Conservation (phyloP, 2,113 vertebrate species). For the Manacus vitellinus region DNA sequence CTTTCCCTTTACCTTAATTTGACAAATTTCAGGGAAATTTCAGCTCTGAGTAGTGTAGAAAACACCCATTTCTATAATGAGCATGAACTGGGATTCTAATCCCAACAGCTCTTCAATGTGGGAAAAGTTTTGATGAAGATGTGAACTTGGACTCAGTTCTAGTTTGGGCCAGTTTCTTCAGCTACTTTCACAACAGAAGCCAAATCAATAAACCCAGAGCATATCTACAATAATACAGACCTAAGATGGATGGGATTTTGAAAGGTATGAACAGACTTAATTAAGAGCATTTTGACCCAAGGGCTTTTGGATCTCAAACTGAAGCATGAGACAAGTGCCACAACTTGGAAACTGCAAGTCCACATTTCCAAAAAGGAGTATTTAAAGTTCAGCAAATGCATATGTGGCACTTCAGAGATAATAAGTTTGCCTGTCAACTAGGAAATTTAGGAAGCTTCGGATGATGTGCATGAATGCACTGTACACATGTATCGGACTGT, state of each 20-base stretch:
- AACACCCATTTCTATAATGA: neutral
- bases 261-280: neutral
- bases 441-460: neutral
- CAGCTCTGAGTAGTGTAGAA: neutral
- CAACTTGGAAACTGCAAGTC: neutral
- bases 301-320: neutral
- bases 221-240: neutral
- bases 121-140: neutral
- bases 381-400: neutral
- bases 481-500: neutral
- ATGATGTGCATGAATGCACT: neutral
- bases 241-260: neutral
- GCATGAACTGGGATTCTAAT: neutral
- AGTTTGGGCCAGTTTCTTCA: neutral
- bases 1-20: constrained; percentile 15
- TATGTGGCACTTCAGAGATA: neutral
- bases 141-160: neutral
- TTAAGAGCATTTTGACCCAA: neutral
- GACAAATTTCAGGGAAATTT: constrained; percentile 34
- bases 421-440: neutral
- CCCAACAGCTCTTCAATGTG: neutral
- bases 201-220: neutral
- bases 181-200: neutral
- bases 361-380: neutral
- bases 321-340: neutral